Base-by-base conservation (phyloP, 1,140 invertebrate species). In the Vanessa atalanta region DNA sequence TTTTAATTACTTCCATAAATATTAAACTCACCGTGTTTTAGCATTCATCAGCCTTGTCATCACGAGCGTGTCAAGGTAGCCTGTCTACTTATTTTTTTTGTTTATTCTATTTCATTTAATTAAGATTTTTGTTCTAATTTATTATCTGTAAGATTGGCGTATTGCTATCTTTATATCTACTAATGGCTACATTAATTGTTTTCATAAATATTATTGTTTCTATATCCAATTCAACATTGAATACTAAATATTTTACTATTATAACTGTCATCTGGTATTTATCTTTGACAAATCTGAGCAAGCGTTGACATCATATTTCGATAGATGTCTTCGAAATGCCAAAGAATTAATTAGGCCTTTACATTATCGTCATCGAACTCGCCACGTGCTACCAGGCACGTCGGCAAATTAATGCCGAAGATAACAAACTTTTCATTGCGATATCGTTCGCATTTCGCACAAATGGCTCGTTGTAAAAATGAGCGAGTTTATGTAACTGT, bases 1-100 rank as follows among this genome's bases (percentile, higher is more conserved):
- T 37, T 67, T 67, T 55, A 67, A 67, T 67, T 67, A 67, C 13
- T n/a, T 55, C 51, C n/a, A 67, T 67, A 55, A 67, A 67, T 67
- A 67, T 67, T 67, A 43, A 55, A 67, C 15, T 53, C 15, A 16
- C 43, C 43, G 9, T 16, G 37, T 37, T 37, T 43, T 55, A 53
- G 26, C 20, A 55, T 37, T 23, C 57, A 51, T 67, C 65, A 43
- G 47, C 65, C 65, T 67, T 67, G 65, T 67, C 65, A 53, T n/a
- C 37, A 16, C 26, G 16, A 50, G 43, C 65, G 37, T 67, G 50
- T 55, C 65, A 67, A 67, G 50, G 50, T 26, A 20, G 26, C 12
- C 6, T 37, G n/a, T 67, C n/a, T 67, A 50, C n/a, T n/a, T n/a
- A n/a, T n/a, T n/a, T n/a, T n/a, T n/a, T n/a, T n/a, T 16, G 4